Evolutionary conservation across 2,113 vertebrate species (phyloP), one percentile per base, ranked within the genome.

Genomic region (Promerops cafer): DNA sequence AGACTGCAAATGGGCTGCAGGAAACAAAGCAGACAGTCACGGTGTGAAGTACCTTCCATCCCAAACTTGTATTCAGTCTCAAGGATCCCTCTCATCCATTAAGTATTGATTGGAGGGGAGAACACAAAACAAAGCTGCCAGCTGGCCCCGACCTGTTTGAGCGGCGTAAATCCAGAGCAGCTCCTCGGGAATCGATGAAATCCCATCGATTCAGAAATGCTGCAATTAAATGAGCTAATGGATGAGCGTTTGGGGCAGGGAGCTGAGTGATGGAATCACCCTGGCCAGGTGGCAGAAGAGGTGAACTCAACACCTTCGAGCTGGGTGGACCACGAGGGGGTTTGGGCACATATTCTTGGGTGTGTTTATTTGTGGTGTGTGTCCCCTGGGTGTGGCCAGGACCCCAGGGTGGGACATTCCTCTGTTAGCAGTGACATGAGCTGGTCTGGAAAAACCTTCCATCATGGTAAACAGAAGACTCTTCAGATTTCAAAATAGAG

Each of bases 241-340:
- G 44, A 16, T 33, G 82, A 52, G 57, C 40, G 6, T 3, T 2
- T 30, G 1, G 79, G 6, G 56, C 22, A 63, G 47, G 42, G 27
- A 75, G 65, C 44, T 68, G 37, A 50, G 56, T 7, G 37, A 21
- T 1, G 8, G 40, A 47, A 30, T 54, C 64, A 49, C 40, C 26
- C n/a, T 18, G 69, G 56, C 30, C 18, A 66, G 52, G 11, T 52
- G 31, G 22, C 13, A 39, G 13, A 59, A 57, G 47, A 33, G 56
- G 7, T 30, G 35, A 22, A 33, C 42, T 33, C 65, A 9, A 60
- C 23, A 9, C 2, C 6, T 77, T 49, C 2, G 3, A 0, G 0
- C 16, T 33, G 64, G 27, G 40, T 23, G 63, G 53, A 45, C 56
- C 20, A 2, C 3, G 26, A 59, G 23, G 23, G 44, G 31, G 9